A percentile compares a stretch with the other conserved stretches of the same genome.
Evolutionary conservation across 2,888 invertebrate genomes (phyloP).

Genomic region (Allacma fusca): DNA sequence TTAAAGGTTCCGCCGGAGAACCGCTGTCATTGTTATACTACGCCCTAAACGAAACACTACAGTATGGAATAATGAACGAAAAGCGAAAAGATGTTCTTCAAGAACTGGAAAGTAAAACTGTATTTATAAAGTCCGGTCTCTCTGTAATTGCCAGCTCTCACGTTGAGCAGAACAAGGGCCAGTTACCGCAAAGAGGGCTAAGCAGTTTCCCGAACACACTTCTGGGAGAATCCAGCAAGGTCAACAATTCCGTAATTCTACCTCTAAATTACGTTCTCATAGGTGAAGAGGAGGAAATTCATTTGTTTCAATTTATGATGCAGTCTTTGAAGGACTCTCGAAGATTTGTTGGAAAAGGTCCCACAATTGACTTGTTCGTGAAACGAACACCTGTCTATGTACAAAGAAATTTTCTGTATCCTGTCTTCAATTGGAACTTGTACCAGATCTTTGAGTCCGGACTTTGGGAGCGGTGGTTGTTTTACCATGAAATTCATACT

Average conservation of each 20-base stretch:
- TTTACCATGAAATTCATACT: not conserved
- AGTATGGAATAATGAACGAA: not conserved
- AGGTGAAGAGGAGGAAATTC: not conserved
- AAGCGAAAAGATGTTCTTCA: not conserved
- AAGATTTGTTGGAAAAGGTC: not conserved
- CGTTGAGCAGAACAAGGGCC: not conserved
- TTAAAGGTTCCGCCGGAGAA: not conserved
- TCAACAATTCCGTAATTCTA: not conserved
- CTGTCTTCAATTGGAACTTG: not conserved
- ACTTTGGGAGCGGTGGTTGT: not conserved
- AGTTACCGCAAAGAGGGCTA: not conserved
- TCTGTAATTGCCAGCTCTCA: not conserved
- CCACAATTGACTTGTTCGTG: not conserved
- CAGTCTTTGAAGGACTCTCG: not conserved
- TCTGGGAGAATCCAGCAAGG: not conserved
- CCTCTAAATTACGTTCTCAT: constrained; percentile 3
- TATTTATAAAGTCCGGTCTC: constrained; percentile 13
- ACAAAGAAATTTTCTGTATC: constrained; percentile 21
- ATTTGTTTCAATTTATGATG: constrained; percentile 21
- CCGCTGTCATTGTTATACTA: constrained; percentile 14
- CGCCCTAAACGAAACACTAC: constrained; percentile 3
- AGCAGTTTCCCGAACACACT: not conserved
- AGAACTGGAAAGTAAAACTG: not conserved
- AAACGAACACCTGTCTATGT: constrained; percentile 8
- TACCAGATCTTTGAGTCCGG: not conserved